Evolutionary conservation across 2,888 invertebrate genomes (phyloP), one percentile per base, ranked within the genome.

Genomic region (Hydroisotoma schaefferi): DNA sequence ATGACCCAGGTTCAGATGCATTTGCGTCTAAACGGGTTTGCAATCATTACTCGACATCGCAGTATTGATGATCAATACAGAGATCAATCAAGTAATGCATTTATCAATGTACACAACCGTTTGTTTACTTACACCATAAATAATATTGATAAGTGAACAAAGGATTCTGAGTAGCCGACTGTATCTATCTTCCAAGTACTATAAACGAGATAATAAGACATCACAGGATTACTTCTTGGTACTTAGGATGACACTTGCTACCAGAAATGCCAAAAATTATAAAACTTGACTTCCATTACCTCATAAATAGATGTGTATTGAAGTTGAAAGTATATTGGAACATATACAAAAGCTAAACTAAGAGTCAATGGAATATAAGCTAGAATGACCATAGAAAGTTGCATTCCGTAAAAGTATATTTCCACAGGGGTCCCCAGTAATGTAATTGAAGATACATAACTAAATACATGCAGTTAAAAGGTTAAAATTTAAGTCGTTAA

Each of bases 251-350:
- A 20, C 20, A 43, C 18, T 43, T 6, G 20, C 8, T 8, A 15
- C 10, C 18, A n/a, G 25, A 23, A 26, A 20, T 22, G 8, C 6
- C 25, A 22, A 8, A 6, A 48, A 12, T 48, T 48, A 48, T 23
- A 23, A 10, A 48, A 28, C 12, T 12, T 51, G 12, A 53, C 22
- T 8, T 38, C 29, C 8, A 49, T n/a, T 57, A 68, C 70, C 61
- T 71, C 68, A 44, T 61, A 71, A 12, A 69, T 64, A 0, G 71
- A 71, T 0, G 63, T 68, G 15, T 68, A 59, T 55, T 69, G 69
- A 1, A 71, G 57, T 27, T 69, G 67, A 46, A 63, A 69, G 23
- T 68, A 71, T 8, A 68, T 52, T 0, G 71, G 71, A 5, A 69
- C 68, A 26, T 63, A 67, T 18, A 69, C 47, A 28, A 68, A 71